Evolutionary conservation across 2,797 vertebrate species (phyloP), one percentile per base, ranked within the genome.

Genomic region (Spinibarbus caldwelli): DNA sequence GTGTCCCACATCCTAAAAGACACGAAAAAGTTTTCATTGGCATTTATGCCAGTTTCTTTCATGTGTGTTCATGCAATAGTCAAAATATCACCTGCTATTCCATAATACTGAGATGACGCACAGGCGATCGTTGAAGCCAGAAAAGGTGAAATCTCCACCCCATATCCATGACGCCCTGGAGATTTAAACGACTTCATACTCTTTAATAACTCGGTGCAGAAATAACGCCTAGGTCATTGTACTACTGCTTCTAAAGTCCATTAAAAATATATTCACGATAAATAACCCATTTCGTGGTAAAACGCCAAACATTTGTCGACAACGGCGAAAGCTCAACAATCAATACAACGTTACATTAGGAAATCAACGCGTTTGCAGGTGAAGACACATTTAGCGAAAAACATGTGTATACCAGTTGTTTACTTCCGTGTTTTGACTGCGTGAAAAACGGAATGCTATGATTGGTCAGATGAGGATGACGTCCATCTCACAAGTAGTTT

Each of bases 111-210:
- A 5, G 96, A 94, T 41, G 97, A 85, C 14, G 97, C 96, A 72
- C 97, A 98, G 76, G 97, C 98, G 91, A 95, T 82, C 43, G 96
- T 95, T 81, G 89, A 92, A 1, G 96, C 91, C 75, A 97, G 86
- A 93, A 98, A 99, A 0, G 97, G 98, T 38, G 98, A 99, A 76
- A 93, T 93, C 83, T 98, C 97, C 83, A 94, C 96, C 0, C 97
- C 96, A 86, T 98, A 99, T 82, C 98, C 98, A 5, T 99, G 98
- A 41, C 97, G 96, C 21, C 92, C 96, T 0, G 96, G 93, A 78
- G 93, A 92, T 73, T 95, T 95, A 73, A 98, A 95, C 15, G 93
- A 90, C 90, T 95, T 95, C 89, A 88, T 90, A n/a, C n/a, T n/a
- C n/a, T n/a, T n/a, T n/a, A n/a, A n/a, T n/a, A n/a, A n/a, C n/a